Percentiles rank a stretch among this genome's conserved stretches.
phyloP scores from a whole-genome alignment of 2,113 vertebrate genomes.

The Bos indicus region DNA sequence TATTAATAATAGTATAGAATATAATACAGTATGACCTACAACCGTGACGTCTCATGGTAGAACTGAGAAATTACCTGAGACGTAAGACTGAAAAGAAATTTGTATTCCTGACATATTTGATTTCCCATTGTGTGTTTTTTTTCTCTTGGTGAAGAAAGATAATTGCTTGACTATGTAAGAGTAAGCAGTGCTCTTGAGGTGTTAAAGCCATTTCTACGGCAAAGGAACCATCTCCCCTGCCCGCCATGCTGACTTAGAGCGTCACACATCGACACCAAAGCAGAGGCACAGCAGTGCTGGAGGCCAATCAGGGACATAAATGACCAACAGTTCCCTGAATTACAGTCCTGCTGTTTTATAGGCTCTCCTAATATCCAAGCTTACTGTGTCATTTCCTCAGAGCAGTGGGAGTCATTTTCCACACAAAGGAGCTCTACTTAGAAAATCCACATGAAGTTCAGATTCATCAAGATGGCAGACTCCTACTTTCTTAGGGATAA shows the following conservation, averaged over 20 bases:
- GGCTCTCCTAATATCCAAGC: background rate
- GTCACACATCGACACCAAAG: accelerated
- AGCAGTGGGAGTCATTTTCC: background rate
- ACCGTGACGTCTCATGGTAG: no score
- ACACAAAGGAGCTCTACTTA: background rate
- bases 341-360: background rate
- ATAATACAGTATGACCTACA: background rate
- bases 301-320: accelerated
- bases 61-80: background rate
- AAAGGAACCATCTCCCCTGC: background rate
- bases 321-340: background rate
- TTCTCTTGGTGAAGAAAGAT: background rate
- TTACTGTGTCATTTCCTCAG: background rate
- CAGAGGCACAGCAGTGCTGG: background rate
- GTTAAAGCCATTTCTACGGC: background rate
- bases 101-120: background rate
- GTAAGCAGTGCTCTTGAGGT: background rate
- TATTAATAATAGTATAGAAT: background rate
- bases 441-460: background rate
- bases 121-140: background rate
- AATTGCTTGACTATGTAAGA: background rate
- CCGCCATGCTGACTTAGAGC: accelerated
- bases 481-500: background rate
- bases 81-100: background rate
- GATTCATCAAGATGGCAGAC: background rate